Evolutionary conservation across 2,113 vertebrate species (phyloP).

Genomic region (Phaethon lepturus): DNA sequence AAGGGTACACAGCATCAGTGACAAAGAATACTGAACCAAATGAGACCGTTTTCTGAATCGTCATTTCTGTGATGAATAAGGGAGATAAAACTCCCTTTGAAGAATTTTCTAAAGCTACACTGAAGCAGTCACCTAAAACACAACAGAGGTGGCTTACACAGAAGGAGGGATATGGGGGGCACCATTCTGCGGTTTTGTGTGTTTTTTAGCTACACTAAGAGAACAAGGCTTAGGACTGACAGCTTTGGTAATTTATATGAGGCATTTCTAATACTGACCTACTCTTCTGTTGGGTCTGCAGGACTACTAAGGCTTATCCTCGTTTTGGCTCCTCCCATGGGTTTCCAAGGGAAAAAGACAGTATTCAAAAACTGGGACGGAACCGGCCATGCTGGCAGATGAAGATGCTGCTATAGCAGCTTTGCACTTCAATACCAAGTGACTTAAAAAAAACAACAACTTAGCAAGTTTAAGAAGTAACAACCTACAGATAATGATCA

Average conservation of each 20-base stretch:
- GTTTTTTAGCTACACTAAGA: background rate
- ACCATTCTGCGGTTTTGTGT: background rate
- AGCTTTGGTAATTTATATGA: background rate
- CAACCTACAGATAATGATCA: background rate
- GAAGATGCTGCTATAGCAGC: background rate
- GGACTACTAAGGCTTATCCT: background rate
- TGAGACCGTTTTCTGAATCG: background rate
- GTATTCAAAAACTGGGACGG: background rate
- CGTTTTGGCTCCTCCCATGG: background rate
- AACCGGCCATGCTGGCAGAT: background rate
- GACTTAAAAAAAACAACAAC: background rate
- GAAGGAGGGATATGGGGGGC: background rate
- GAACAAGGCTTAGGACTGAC: background rate
- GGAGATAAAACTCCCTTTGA: background rate
- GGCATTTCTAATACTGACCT: background rate
- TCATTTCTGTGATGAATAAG: background rate
- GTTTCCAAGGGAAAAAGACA: background rate
- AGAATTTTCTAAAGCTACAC: background rate
- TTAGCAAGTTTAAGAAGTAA: background rate
- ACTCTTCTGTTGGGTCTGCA: background rate
- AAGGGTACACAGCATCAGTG: background rate
- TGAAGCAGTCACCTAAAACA: background rate
- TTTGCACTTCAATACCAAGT: background rate
- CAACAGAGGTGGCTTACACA: background rate
- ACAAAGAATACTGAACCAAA: rapidly evolving